Conservation (phyloP, 1,140 invertebrate genomes). For the Cherax destructor region DNA sequence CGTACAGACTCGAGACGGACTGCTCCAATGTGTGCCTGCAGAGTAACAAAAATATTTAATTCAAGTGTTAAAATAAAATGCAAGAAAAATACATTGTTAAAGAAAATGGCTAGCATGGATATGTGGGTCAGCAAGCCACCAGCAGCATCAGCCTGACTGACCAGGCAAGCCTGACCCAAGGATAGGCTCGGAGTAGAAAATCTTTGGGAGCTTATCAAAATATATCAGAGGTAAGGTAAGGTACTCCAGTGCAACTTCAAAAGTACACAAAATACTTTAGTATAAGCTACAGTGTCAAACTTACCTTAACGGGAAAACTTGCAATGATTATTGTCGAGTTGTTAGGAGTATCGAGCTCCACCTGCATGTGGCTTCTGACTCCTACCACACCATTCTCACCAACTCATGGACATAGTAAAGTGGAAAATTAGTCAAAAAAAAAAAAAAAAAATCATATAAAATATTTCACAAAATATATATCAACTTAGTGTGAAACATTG, state of each 20-base stretch:
- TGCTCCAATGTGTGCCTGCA: constrained; percentile 45
- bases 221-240: too few species aligned
- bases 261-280: too few species aligned
- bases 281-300: not conserved
- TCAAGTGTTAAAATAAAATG: not conserved
- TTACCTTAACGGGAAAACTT: constrained; percentile 34
- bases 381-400: constrained; percentile 31
- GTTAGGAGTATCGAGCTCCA: constrained; percentile 43
- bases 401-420: not conserved
- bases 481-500: too few species aligned
- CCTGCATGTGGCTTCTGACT: constrained; percentile 26
- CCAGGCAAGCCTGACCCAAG: too few species aligned
- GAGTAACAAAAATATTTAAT: not conserved
- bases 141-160: too few species aligned
- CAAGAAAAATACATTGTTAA: too few species aligned
- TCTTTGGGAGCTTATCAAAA: too few species aligned
- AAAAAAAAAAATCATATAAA: too few species aligned
- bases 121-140: too few species aligned
- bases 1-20: constrained; percentile 31
- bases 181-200: too few species aligned
- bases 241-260: not conserved
- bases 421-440: not conserved
- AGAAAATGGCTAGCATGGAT: too few species aligned
- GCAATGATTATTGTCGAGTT: constrained; percentile 40
- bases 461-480: too few species aligned